A percentile compares a stretch with the other conserved stretches of the same genome.
Conservation (phyloP, 2,888 invertebrate species). For the Thera britannica region DNA sequence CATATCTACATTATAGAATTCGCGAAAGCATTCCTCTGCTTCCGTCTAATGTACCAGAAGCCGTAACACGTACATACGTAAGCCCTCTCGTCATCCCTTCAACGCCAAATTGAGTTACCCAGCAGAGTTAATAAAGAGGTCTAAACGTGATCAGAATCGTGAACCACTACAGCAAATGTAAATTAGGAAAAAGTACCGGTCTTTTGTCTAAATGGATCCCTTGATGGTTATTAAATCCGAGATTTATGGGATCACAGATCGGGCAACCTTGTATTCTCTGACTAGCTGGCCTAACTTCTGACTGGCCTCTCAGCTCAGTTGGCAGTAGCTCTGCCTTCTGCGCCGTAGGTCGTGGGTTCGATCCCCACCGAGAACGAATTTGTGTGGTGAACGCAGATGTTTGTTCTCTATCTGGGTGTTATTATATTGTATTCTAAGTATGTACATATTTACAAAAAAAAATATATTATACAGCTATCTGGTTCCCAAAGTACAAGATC, state of each 20-base stretch:
- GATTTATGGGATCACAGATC: slow-evolving; percentile 56
- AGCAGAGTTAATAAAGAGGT: slow-evolving; percentile 77
- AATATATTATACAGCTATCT: no score
- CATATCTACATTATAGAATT: slow-evolving; percentile 48
- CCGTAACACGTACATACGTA: slow-evolving; percentile 65
- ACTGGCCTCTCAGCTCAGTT: background rate
- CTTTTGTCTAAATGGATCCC: slow-evolving; percentile 53
- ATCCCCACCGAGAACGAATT: no score
- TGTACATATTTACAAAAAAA: background rate
- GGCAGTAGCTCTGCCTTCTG: no score
- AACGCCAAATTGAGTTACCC: slow-evolving; percentile 77
- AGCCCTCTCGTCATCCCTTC: slow-evolving; percentile 73
- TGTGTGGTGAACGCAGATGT: no score
- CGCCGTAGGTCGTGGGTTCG: no score
- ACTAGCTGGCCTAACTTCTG: background rate
- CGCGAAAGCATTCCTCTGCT: slow-evolving; percentile 48
- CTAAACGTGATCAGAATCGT: slow-evolving; percentile 66
- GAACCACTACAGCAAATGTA: slow-evolving; percentile 53
- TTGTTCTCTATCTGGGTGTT: no score
- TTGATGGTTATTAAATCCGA: slow-evolving; percentile 60
- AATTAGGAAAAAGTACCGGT: slow-evolving; percentile 55
- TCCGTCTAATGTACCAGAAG: slow-evolving; percentile 54
- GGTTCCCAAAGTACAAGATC: no score
- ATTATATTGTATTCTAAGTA: no score
- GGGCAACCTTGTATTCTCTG: slow-evolving; percentile 10